phyloP scores from a whole-genome alignment of 2,113 vertebrate genomes.

The Phyllopteryx taeniolatus region DNA sequence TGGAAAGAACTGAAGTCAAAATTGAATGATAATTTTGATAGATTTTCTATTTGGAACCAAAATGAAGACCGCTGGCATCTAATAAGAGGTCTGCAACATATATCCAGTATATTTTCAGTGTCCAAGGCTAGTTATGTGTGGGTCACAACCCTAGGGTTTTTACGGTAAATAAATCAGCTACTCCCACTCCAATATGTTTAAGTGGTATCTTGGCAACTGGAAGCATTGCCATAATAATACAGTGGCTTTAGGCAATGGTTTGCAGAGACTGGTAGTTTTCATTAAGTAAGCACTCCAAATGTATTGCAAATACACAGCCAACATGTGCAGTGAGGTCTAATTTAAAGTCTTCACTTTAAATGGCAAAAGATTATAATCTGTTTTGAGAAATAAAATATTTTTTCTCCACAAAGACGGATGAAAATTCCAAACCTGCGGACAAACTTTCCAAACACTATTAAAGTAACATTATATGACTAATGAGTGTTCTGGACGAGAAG shows the following conservation, averaged over 20 bases:
- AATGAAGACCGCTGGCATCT: not conserved
- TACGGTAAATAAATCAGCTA: slow-evolving; percentile 29
- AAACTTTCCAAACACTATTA: not conserved
- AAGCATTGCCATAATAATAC: slow-evolving; percentile 36
- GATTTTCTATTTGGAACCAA: not conserved
- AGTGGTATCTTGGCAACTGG: slow-evolving; percentile 50
- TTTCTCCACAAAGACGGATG: not conserved
- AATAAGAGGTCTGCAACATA: not conserved
- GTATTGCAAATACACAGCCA: not conserved
- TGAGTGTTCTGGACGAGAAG: not conserved
- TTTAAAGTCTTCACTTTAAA: not conserved
- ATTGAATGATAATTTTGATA: not conserved
- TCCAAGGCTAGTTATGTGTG: slow-evolving; percentile 5
- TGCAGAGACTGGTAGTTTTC: slow-evolving; percentile 34
- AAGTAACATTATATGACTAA: not conserved
- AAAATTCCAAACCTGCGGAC: not conserved
- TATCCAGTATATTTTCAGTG: not conserved
- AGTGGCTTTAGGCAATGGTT: slow-evolving; percentile 31
- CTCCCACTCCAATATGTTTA: slow-evolving; percentile 24
- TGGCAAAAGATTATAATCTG: not conserved
- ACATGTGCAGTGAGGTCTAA: not conserved
- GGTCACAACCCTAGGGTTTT: slow-evolving; percentile 20
- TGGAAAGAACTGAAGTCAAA: not conserved
- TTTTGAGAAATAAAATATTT: not conserved
- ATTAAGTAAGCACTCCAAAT: slow-evolving; percentile 12